Evolutionary conservation across 1,140 invertebrate genomes (phyloP).

Genomic region (Trichomalopsis sarcophagae): DNA sequence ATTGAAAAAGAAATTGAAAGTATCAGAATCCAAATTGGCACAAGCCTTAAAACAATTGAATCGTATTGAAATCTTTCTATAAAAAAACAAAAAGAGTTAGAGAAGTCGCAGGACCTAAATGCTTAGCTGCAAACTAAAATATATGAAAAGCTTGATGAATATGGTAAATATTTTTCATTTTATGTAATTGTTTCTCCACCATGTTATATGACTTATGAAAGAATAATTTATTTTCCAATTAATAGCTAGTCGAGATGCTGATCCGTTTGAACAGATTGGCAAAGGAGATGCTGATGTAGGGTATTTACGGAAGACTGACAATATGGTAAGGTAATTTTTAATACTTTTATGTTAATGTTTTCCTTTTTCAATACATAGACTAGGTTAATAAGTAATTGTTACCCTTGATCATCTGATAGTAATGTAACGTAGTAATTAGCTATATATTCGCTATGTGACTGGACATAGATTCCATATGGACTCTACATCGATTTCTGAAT

Average conservation of each 20-base stretch:
- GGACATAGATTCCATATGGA: too few species aligned
- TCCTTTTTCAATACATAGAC: neutral
- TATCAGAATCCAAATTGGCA: neutral
- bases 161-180: neutral
- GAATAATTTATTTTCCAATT: neutral
- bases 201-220: neutral
- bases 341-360: neutral
- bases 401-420: too few species aligned
- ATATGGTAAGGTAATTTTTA: neutral
- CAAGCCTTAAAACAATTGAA: conserved; percentile 6
- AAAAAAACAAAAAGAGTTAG: neutral
- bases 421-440: too few species aligned
- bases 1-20: neutral
- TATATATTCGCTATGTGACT: too few species aligned
- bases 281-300: neutral
- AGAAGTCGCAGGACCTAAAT: neutral
- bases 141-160: neutral
- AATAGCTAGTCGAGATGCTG: conserved; percentile 3
- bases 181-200: neutral
- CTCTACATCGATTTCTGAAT: too few species aligned
- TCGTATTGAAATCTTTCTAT: neutral
- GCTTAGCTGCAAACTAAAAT: neutral
- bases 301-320: neutral
- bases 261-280: neutral
- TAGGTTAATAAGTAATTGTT: too few species aligned